These are phyloP conservation scores for Peromyscus leucopus DNA, from an alignment of 2,113 vertebrate genomes.

Conservation along the genomic window DNA sequence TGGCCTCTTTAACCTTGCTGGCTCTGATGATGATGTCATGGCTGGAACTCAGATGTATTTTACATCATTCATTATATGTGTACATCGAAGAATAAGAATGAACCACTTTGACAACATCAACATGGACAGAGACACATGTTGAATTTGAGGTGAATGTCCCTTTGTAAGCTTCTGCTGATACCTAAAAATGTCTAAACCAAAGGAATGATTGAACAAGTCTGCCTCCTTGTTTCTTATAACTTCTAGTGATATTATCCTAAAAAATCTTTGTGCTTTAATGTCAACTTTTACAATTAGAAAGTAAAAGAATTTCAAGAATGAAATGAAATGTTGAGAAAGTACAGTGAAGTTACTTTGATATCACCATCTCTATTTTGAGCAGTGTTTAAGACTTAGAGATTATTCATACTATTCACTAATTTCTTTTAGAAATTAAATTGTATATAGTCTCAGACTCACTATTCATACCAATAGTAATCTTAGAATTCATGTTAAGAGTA, in stretches of 20 bases:
- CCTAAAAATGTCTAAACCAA: background rate
- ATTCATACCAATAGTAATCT: background rate
- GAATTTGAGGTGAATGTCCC: background rate
- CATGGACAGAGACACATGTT: background rate
- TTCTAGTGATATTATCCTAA: background rate
- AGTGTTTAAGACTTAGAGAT: background rate
- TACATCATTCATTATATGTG: constrained; percentile 20
- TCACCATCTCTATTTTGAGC: background rate
- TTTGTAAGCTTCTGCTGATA: background rate
- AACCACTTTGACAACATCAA: background rate
- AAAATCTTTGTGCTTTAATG: background rate
- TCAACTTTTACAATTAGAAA: background rate
- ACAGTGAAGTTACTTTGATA: background rate
- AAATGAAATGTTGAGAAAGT: background rate
- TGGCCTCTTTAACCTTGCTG: background rate
- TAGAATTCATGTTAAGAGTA: background rate
- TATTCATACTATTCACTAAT: background rate
- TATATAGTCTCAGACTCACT: background rate
- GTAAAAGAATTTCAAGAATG: background rate
- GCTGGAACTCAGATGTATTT: background rate
- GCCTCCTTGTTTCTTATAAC: background rate
- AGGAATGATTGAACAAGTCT: background rate
- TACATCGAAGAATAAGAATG: constrained; percentile 38
- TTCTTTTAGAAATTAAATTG: background rate
- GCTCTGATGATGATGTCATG: background rate